Base-by-base conservation (phyloP, 2,797 vertebrate species). In the Mus caroli region DNA sequence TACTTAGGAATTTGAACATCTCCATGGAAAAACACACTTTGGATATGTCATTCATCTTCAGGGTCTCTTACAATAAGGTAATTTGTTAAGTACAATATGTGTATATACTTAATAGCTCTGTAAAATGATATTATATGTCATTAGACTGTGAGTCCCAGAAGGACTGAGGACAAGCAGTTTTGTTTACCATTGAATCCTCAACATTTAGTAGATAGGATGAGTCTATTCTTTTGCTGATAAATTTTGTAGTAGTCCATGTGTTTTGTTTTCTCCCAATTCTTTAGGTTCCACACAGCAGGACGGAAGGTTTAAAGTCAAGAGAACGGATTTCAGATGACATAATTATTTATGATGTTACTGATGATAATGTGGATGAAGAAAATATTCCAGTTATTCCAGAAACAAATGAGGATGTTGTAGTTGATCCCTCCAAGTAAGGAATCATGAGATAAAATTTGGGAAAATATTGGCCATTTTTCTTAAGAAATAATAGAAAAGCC, bases 321-420 rank as follows among this genome's bases (percentile, higher is more conserved):
- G 98, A 99, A 0, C 98, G 99, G 58, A 96, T 99, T 78, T 99
- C 99, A 79, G 99, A 99, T 83, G 99, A 99, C 8, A 99, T 99
- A 52, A 98, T 99, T 96, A 99, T 99, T 98, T 99, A 99, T 97
- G 99, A 99, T 95, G 96, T 99, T 91, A 99, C 99, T 6, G 99
- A 99, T 69, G 98, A 98, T 93, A 98, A 98, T 97, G 79, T 96
- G 10, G 98, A 98, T 90, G 98, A 98, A 97, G 98, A 98, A 98
- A 98, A 92, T 97, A 93, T 98, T 93, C 97, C 98, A 17, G 77
- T 98, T 97, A 98, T 98, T 92, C 98, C 98, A 93, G 98, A 99
- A 98, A 95, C 97, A 77, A 98, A 94, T 96, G 98, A 98, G 87
- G 98, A 98, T 93, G 92, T 95, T 78, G 97, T 98, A 96, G 97